phyloP scores from a whole-genome alignment of 2,888 invertebrate genomes.

The Ischnus inquisitorius region DNA sequence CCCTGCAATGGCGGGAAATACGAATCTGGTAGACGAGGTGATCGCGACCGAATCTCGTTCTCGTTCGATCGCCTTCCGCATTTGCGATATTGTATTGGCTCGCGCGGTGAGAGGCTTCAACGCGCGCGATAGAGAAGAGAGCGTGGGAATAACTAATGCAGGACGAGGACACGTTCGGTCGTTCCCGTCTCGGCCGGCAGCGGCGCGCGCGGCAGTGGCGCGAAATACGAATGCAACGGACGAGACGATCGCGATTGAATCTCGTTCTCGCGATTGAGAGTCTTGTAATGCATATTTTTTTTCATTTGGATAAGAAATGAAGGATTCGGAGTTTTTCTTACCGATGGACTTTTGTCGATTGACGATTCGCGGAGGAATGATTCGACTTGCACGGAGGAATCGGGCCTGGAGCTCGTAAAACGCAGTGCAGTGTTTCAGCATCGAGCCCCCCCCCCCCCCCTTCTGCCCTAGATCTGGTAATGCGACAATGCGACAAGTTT shows the following conservation, averaged over 20 bases:
- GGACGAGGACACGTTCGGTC: neutral
- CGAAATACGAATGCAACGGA: no score
- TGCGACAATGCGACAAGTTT: slow-evolving; percentile 9
- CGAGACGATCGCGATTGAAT: no score
- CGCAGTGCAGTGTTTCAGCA: slow-evolving; percentile 47
- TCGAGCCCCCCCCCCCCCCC: neutral
- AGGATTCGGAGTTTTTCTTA: no score
- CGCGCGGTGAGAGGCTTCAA: slow-evolving; percentile 3
- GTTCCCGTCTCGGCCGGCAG: neutral
- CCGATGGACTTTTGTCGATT: neutral
- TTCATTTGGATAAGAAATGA: no score
- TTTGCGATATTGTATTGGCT: slow-evolving; percentile 14
- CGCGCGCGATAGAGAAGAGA: no score
- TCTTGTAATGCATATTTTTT: no score
- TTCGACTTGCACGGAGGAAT: slow-evolving; percentile 43
- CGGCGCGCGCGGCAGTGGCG: no score
- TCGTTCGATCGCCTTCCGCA: slow-evolving; percentile 39
- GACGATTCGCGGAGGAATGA: slow-evolving; percentile 14
- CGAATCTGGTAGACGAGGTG: no score
- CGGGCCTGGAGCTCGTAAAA: slow-evolving; percentile 15
- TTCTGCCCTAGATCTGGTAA: slow-evolving; percentile 7
- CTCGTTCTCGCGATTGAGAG: no score
- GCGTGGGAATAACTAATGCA: neutral
- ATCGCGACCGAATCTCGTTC: no score
- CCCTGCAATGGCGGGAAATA: no score